These are phyloP conservation scores for Tangara arthus DNA, from an alignment of 2,797 vertebrate species.

Conservation along the genomic window DNA sequence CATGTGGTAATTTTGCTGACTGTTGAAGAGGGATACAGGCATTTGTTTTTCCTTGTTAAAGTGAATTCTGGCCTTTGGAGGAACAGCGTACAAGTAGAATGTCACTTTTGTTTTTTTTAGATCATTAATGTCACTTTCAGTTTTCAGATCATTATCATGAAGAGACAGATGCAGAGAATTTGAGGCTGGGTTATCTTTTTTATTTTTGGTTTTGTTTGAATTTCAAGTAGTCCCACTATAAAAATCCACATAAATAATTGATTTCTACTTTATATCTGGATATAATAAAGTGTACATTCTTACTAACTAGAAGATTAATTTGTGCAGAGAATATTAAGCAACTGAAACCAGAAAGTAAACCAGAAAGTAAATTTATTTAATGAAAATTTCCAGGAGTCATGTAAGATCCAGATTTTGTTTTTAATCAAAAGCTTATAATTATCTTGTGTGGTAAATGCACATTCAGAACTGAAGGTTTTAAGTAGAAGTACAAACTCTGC, in stretches of 20 bases:
- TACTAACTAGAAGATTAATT: background rate
- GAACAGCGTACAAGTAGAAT: background rate
- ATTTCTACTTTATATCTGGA: background rate
- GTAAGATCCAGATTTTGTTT: background rate
- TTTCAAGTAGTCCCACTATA: background rate
- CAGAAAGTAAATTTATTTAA: background rate
- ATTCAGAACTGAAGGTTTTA: background rate
- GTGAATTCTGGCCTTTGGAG: background rate
- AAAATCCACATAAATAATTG: background rate
- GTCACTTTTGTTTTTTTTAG: background rate
- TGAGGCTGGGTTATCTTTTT: background rate
- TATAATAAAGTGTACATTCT: background rate
- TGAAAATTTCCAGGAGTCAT: background rate
- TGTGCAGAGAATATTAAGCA: background rate
- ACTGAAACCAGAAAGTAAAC: background rate
- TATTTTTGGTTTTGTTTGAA: background rate
- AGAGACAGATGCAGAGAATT: background rate
- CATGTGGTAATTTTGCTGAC: background rate
- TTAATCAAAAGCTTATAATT: background rate
- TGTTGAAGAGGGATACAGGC: background rate
- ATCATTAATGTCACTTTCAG: background rate
- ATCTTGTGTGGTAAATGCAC: background rate
- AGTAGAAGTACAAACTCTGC: background rate
- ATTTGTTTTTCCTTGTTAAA: background rate
- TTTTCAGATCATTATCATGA: background rate